These are phyloP conservation scores for Watsonalla binaria DNA, from an alignment of 2,888 invertebrate species.

Conservation along the genomic window DNA sequence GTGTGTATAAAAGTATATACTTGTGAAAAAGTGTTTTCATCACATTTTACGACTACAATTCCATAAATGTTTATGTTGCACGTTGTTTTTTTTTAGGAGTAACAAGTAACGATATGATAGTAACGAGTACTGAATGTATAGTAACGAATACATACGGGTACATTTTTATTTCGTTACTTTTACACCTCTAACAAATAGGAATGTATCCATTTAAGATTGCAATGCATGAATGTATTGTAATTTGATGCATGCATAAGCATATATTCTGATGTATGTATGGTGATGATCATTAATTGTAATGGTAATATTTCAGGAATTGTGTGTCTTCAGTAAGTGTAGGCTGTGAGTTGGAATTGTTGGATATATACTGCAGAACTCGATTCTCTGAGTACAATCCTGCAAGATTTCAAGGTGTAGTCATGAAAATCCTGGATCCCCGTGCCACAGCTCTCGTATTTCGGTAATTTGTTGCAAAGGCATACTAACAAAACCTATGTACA, in stretches of 20 bases:
- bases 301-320: slow-evolving; percentile 83
- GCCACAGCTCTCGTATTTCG: slow-evolving; percentile 84
- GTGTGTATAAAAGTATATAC: too few species aligned
- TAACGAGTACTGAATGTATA: too few species aligned
- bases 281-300: neutral
- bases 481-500: too few species aligned
- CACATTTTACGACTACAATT: too few species aligned
- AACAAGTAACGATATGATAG: too few species aligned
- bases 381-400: slow-evolving; percentile 91
- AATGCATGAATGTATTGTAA: slow-evolving; percentile 2
- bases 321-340: slow-evolving; percentile 88
- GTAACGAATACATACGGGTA: too few species aligned
- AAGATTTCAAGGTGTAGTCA: slow-evolving; percentile 89
- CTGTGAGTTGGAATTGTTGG: slow-evolving; percentile 84
- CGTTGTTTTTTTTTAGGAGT: too few species aligned
- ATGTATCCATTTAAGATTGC: too few species aligned
- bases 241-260: slow-evolving; percentile 23
- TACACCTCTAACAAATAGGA: too few species aligned
- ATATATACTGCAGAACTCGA: slow-evolving; percentile 87
- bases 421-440: slow-evolving; percentile 89
- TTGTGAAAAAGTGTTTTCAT: too few species aligned
- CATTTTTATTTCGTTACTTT: too few species aligned
- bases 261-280: slow-evolving; percentile 9
- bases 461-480: slow-evolving; percentile 29
- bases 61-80: too few species aligned